Base-by-base conservation (phyloP, 1,140 invertebrate genomes). In the Teleopsis dalmanni region DNA sequence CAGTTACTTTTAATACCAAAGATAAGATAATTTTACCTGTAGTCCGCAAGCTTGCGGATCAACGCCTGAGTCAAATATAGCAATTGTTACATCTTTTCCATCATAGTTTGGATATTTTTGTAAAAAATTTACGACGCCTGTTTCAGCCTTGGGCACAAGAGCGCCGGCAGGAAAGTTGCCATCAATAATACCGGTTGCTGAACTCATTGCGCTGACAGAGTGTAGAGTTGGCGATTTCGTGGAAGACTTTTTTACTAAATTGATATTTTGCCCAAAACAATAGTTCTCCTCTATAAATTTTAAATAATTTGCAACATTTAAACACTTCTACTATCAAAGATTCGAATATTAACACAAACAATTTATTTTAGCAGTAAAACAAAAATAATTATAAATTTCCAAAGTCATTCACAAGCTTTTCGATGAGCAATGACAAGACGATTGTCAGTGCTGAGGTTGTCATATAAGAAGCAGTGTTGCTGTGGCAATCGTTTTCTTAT, bases 21-120 rank as follows among this genome's bases (percentile, higher is more conserved):
- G 18, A 8, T 13, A 6, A 19, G 14, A 13, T 33, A 34, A 8
- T 22, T 68, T 74, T 78, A 97, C 94, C 83, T 95, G 84, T 57
- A 99, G 78, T 49, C 95, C 95, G 48, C 85, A 80, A 13, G 93
- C 91, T 36, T 89, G 90, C 29, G 95, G 95, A 79, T 99, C 96
- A 48, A 99, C 87, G 14, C 96, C 96, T 25, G 94, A 95, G 76
- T 98, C 96, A 51, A 98, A 85, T 65, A 99, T 91, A 33, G 94
- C 96, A 65, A 99, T 95, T 55, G 88, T 75, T 26, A 89, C 83
- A 63, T 85, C 88, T 65, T 88, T 79, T 8, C 95, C 95, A 81
- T 99, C 94, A 72, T 88, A 96, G 50, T 85, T 77, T 0, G 94
- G 92, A 78, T 95, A 85, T 76, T 95, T 95, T 54, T 78, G 82